These are phyloP conservation scores for Acanthopagrus latus DNA, from an alignment of 2,797 vertebrate genomes.

Conservation along the genomic window DNA sequence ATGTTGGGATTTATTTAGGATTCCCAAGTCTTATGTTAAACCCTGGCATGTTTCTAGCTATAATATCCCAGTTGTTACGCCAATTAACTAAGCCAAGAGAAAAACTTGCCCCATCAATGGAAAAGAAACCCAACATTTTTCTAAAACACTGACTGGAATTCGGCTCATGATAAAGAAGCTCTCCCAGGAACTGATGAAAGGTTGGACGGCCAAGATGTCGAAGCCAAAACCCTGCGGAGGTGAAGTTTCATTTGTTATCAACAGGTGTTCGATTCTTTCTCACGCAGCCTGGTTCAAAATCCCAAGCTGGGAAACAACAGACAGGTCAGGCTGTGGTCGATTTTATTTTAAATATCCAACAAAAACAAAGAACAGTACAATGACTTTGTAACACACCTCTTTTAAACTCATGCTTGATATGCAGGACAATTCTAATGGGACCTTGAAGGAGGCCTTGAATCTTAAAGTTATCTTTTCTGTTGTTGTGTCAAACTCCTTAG, in stretches of 20 bases:
- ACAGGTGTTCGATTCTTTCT: no score
- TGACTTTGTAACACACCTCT: background rate
- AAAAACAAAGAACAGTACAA: no score
- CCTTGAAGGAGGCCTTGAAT: background rate
- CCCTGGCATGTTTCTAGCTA: constrained; percentile 14
- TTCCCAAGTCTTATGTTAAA: constrained; percentile 34
- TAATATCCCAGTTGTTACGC: background rate
- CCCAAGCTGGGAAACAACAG: no score
- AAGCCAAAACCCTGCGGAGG: constrained; percentile 3
- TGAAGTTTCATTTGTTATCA: background rate
- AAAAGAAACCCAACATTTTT: constrained; percentile 25
- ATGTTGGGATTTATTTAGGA: constrained; percentile 21
- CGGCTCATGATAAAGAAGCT: constrained; percentile 11
- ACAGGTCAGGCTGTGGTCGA: no score
- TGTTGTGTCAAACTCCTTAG: background rate
- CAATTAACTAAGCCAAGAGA: constrained; percentile 23
- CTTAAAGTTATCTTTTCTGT: constrained; percentile 3
- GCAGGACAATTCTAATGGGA: constrained; percentile 6
- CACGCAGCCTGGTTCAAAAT: no score
- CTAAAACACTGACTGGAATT: constrained; percentile 20
- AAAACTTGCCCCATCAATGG: constrained; percentile 27
- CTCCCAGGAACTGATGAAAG: constrained; percentile 6
- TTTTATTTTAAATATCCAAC: no score
- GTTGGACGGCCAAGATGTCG: background rate
- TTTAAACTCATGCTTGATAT: constrained; percentile 10